phyloP scores from a whole-genome alignment of 2,888 invertebrate genomes.

The Conchocele bisecta region DNA sequence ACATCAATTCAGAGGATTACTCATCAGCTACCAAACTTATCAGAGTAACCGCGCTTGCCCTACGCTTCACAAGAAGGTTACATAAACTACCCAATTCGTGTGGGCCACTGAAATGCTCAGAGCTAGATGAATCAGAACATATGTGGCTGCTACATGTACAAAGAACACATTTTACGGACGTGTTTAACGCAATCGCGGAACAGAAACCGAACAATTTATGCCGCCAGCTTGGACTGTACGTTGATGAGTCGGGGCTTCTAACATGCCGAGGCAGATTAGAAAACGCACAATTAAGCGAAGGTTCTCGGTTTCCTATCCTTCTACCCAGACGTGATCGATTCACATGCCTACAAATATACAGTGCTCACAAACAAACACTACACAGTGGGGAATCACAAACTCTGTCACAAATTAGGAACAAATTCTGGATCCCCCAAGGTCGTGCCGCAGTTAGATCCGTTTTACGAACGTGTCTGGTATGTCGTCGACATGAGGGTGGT shows the following conservation, averaged over 20 bases:
- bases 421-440: constrained; percentile 36
- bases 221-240: too few relatives aligned
- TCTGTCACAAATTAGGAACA: constrained; percentile 11
- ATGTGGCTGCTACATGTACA: too few relatives aligned
- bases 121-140: too few relatives aligned
- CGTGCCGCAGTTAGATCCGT: constrained; percentile 22
- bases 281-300: too few relatives aligned
- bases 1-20: background rate
- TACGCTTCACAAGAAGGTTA: constrained; percentile 21
- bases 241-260: too few relatives aligned
- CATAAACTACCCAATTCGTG: background rate
- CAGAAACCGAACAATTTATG: too few relatives aligned
- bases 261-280: too few relatives aligned
- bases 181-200: too few relatives aligned
- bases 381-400: constrained; percentile 42
- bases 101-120: too few relatives aligned
- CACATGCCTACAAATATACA: constrained; percentile 38
- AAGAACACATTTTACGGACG: too few relatives aligned
- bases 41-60: constrained; percentile 20
- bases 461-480: constrained; percentile 18
- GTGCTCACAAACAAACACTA: constrained; percentile 22
- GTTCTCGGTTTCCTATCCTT: too few relatives aligned
- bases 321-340: constrained; percentile 36
- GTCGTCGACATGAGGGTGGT: constrained; percentile 11
- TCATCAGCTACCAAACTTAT: constrained; percentile 20